Base-by-base conservation (phyloP, 2,888 invertebrate genomes). In the Kuschelorhynchus macadamiae region DNA sequence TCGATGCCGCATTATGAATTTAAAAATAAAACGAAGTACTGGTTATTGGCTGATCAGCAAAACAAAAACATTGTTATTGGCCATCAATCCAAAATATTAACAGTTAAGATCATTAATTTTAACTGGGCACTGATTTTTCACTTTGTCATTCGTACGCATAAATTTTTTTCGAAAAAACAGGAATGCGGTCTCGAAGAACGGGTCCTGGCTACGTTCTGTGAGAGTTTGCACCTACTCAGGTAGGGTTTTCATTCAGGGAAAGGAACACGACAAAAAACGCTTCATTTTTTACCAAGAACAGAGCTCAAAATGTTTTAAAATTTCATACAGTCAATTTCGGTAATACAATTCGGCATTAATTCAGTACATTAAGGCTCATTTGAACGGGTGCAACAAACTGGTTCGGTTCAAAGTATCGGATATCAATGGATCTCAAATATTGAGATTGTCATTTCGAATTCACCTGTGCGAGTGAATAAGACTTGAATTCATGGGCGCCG, bases 341-440 rank as follows among this genome's bases (percentile, higher is more conserved):
- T 77, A 75, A 77, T 74, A 76, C 75, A 77, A 79, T 78, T 75
- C 77, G 70, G 67, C 68, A 79, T 78, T 79, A 79, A 79, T 74
- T 79, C 79, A 78, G 73, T 76, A 78, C 78, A 78, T 79, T 78
- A 79, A 77, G 74, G 61, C 71, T 76, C 75, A 76, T 76, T 77
- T 76, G 61, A 75, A 72, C 71, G 70, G 69, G 70, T 71, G 66
- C 68, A 68, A 60, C 36, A 69, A 77, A 78, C 78, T 75, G 77
- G 78, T 78, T 77, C 72, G 68, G 42, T 41, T 59, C 25, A 12
- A 42, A 47, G 53, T 42, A 49, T 60, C 39, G 59, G 69, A 65
- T 75, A 77, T 77, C 77, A 77, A 77, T 77, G 75, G 71, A 76
- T 75, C 72, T 73, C 63, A 66, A 59, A 66, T 72, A 72, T 74